Evolutionary conservation across 2,113 vertebrate genomes (phyloP).

Genomic region (Bostrychus sinensis): DNA sequence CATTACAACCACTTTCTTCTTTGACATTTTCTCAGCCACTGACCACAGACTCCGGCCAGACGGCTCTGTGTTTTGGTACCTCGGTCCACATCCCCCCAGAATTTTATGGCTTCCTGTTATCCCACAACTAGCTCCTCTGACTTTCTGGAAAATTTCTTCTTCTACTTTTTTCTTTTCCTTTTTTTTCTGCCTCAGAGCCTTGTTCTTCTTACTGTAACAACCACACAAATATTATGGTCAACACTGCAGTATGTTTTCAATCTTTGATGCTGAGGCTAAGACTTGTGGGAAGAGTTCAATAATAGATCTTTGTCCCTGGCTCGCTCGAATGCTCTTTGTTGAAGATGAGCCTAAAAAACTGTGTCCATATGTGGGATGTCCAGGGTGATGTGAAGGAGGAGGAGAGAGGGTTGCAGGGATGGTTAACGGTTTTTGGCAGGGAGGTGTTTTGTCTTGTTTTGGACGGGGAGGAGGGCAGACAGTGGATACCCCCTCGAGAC

Average conservation of each 20-base stretch:
- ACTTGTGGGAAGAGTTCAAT: conserved; percentile 51
- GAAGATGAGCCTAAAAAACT: conserved; percentile 67
- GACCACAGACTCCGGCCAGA: conserved; percentile 82
- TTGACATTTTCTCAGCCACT: conserved; percentile 52
- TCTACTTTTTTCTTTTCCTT: conserved; percentile 16
- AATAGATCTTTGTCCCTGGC: conserved; percentile 30
- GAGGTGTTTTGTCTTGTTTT: conserved; percentile 52
- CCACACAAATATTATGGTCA: conserved; percentile 65
- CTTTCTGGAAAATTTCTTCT: conserved; percentile 52
- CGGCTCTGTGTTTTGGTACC: conserved; percentile 73
- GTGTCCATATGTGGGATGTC: conserved; percentile 68
- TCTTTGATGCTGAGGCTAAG: conserved; percentile 6
- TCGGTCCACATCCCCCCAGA: conserved; percentile 60
- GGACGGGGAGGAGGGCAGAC: conserved; percentile 43
- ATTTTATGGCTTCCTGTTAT: conserved; percentile 73
- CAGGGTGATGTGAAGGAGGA: conserved; percentile 10
- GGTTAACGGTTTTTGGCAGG: conserved; percentile 70
- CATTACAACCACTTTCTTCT: conserved; percentile 37
- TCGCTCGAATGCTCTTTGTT: conserved; percentile 60
- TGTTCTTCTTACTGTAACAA: conserved; percentile 53
- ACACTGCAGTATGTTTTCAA: conserved; percentile 51
- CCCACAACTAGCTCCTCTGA: conserved; percentile 54
- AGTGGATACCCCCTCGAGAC: conserved; percentile 38
- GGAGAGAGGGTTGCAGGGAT: conserved; percentile 48
- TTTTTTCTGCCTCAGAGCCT: conserved; percentile 13